Evolutionary conservation across 2,888 invertebrate species (phyloP), one percentile per base, ranked within the genome.

Genomic region (Drosophila atroscutellata): DNA sequence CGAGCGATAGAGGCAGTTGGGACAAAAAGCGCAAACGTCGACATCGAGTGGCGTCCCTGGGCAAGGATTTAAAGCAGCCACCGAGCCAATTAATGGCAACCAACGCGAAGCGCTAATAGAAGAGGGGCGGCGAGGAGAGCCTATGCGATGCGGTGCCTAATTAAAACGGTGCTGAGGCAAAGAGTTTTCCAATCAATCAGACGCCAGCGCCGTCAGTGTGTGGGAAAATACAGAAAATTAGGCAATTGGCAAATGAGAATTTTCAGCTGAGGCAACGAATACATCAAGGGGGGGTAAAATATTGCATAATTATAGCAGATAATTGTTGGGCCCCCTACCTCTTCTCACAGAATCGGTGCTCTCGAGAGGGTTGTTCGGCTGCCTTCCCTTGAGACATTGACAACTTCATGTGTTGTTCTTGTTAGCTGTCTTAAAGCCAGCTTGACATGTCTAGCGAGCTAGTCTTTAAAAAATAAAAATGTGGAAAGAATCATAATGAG

Each of bases 131-230:
- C 37, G 11, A 26, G 47, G 47, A n/a, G 30, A 50, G 50, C 13
- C 50, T 9, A 20, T 37, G 39, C 18, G 74, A 45, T 60, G 63
- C 71, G 62, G 80, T 66, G 79, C 68, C 89, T 85, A 85, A 85
- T 85, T 85, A 85, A 86, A 80, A 86, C 55, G 81, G 67, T 67
- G 77, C 75, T 60, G 60, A 63, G 47, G 66, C 65, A 80, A 70
- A 75, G 63, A 77, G 74, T 76, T 87, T 87, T 83, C 84, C 90
- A 90, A 90, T 90, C 91, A 89, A 90, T 90, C 91, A 87, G 79
- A 72, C 55, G 69, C 63, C 71, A 73, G 75, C 74, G 63, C 63
- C 64, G 59, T 73, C 49, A 74, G 69, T 59, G 61, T 79, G 77
- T 77, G 80, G 80, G 77, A 80, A 77, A 77, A 72, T 75, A 65